Base-by-base conservation (phyloP, 2,113 vertebrate genomes). In the Baryphthengus martii region DNA sequence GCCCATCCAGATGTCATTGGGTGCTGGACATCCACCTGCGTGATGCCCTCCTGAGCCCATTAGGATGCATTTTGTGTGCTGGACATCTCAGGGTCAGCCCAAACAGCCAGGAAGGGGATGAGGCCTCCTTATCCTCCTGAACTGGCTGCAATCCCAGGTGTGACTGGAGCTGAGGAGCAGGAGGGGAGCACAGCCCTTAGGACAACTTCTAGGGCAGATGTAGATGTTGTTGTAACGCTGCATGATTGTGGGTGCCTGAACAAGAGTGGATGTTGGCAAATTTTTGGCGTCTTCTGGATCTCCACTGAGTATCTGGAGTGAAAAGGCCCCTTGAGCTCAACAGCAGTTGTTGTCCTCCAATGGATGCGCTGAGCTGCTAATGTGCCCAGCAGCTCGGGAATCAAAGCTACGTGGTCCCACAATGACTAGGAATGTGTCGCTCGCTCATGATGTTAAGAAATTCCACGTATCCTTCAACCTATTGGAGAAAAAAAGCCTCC, bases 331-430 rank as follows among this genome's bases (percentile, higher is more conserved):
- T 23, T 0, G 0, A 35, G 40, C 83, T 47, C 55, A 59, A 40
- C 50, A 80, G 33, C 29, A 39, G 6, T 53, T 72, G 6, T 12
- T 19, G 14, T 75, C 45, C 67, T 79, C 33, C 37, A 59, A 1
- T 24, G 35, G 82, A 15, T 26, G 4, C 28, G 20, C 68, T 37
- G 40, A 92, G 39, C 70, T 49, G 68, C 47, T 52, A 33, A 21
- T 0, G 0, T 68, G 84, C 23, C 65, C 39, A 53, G 62, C 37
- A 94, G 74, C 37, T 66, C 3, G 0, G n/a, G 35, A 55, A 74
- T 73, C 72, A 80, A 80, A 88, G 59, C 49, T 37, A 33, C 2
- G 1, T 19, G 47, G 26, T 80, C 78, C 35, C 67, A 44, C 16
- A 63, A 40, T 14, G 11, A 44, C 40, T 53, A 45, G 3, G 13